phyloP scores from a whole-genome alignment of 2,888 invertebrate species.

The Ichneumoninae sp. region DNA sequence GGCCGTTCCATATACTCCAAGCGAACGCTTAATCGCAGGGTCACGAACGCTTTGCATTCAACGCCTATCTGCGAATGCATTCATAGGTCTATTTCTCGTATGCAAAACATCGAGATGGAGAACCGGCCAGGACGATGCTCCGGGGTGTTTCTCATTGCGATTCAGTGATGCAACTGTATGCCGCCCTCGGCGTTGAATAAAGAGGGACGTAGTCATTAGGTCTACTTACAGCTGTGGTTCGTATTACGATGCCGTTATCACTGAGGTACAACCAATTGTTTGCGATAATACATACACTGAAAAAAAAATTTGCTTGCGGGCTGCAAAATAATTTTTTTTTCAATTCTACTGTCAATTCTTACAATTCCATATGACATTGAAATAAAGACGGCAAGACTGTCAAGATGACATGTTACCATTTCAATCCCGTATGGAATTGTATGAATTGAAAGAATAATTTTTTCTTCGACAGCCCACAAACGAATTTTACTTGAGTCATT shows the following conservation, averaged over 20 bases:
- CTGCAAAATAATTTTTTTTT: too few species aligned
- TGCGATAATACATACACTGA: background rate
- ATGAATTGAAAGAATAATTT: too few species aligned
- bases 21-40: conserved; percentile 2
- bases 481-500: too few species aligned
- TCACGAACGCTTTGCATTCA: conserved; percentile 65
- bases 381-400: too few species aligned
- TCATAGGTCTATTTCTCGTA: conserved; percentile 73
- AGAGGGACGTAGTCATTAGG: background rate
- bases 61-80: conserved; percentile 70
- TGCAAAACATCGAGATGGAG: conserved; percentile 75
- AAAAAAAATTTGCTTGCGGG: too few species aligned
- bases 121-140: conserved; percentile 33
- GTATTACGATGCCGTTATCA: background rate
- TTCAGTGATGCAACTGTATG: conserved; percentile 61
- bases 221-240: background rate
- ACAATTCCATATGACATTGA: too few species aligned
- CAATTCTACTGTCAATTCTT: too few species aligned
- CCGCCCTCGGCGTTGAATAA: conserved; percentile 48
- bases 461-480: too few species aligned
- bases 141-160: conserved; percentile 61
- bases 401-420: too few species aligned
- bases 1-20: background rate
- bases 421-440: too few species aligned
- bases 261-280: background rate